Conservation (phyloP, 2,888 invertebrate species). For the Hypselothyrea guttata region DNA sequence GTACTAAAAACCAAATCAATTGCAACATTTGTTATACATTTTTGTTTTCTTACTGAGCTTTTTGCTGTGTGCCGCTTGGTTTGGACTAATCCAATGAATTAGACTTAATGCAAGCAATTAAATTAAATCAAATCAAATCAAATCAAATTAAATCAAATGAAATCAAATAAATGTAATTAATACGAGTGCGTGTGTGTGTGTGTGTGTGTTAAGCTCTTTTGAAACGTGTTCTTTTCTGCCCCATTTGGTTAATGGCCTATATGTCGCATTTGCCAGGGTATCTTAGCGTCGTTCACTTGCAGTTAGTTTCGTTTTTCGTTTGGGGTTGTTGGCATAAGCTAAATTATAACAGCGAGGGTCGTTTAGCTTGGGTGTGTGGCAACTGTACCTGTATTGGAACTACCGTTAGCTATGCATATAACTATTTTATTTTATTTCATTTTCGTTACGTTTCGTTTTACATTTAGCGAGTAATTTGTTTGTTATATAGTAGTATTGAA, state of each 20-base stretch:
- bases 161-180: conserved; percentile 8
- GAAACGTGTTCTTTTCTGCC: conserved; percentile 4
- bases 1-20: too few species aligned
- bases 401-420: conserved; percentile 49
- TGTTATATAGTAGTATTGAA: conserved; percentile 10
- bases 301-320: not conserved
- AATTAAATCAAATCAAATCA: conserved; percentile 12
- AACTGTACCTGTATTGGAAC: conserved; percentile 48
- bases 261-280: conserved; percentile 27
- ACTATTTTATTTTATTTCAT: conserved; percentile 27
- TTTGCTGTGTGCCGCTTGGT: conserved; percentile 11
- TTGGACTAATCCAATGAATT: conserved; percentile 7
- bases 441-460: conserved; percentile 1
- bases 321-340: conserved; percentile 3
- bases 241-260: not conserved
- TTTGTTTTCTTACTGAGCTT: conserved; percentile 39
- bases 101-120: conserved; percentile 11
- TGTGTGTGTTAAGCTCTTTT: conserved; percentile 41
- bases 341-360: not conserved
- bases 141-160: conserved; percentile 1
- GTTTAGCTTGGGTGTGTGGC: conserved; percentile 6
- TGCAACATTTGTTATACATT: not conserved
- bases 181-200: conserved; percentile 8
- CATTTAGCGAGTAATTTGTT: not conserved
- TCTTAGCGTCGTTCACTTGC: conserved; percentile 7